Evolutionary conservation across 2,888 invertebrate genomes (phyloP).

Genomic region (Limnephilus lunatus): DNA sequence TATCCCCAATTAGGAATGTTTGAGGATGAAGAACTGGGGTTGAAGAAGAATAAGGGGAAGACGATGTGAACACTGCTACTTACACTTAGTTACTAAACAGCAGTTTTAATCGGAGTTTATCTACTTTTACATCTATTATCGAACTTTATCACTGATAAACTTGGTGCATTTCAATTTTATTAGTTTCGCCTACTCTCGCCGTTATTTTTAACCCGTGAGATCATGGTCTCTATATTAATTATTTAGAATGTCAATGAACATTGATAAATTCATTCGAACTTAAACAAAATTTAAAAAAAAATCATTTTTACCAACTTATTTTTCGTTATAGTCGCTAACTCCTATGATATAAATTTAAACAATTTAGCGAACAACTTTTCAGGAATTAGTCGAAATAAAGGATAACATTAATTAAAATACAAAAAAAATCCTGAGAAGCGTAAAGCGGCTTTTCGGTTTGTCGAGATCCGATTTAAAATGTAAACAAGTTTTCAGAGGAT

Average conservation of each 20-base stretch:
- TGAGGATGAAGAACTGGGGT: not conserved
- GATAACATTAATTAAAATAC: not conserved
- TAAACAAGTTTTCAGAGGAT: slow-evolving; percentile 29
- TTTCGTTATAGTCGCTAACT: too few relatives aligned
- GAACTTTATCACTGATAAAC: too few relatives aligned
- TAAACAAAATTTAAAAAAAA: too few relatives aligned
- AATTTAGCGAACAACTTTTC: not conserved
- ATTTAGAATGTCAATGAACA: too few relatives aligned
- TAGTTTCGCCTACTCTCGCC: too few relatives aligned
- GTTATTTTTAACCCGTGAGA: too few relatives aligned
- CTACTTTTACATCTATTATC: not conserved
- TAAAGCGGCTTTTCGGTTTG: not conserved
- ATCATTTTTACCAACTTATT: too few relatives aligned
- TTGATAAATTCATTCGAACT: too few relatives aligned
- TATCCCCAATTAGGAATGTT: not conserved
- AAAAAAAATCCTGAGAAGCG: not conserved
- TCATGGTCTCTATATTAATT: too few relatives aligned
- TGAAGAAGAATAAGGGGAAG: not conserved
- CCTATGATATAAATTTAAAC: not conserved
- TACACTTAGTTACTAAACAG: not conserved
- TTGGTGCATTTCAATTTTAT: too few relatives aligned
- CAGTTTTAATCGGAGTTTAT: not conserved
- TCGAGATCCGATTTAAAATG: slow-evolving; percentile 31
- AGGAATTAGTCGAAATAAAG: not conserved
- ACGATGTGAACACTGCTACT: not conserved